These are phyloP conservation scores for Octodonta nipae DNA, from an alignment of 2,888 invertebrate species.

Conservation along the genomic window DNA sequence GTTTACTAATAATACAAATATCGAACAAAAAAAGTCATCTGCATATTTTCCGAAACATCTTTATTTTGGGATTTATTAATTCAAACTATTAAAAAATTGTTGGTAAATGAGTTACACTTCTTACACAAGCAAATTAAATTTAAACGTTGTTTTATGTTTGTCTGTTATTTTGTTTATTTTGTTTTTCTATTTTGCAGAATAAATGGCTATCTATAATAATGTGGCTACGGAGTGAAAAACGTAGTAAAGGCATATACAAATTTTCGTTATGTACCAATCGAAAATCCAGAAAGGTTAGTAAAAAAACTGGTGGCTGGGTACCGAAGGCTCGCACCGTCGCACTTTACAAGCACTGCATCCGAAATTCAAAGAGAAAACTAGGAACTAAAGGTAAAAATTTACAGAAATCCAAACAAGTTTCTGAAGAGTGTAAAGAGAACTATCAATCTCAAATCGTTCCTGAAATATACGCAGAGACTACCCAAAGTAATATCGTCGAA, in stretches of 20 bases:
- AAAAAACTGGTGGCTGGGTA: constrained; percentile 21
- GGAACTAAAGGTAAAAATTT: constrained; percentile 8
- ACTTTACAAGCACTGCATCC: constrained; percentile 19
- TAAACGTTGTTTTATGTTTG: no score
- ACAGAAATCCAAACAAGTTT: constrained; percentile 11
- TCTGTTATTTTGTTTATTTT: no score
- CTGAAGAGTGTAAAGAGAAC: constrained; percentile 31
- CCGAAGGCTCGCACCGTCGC: constrained; percentile 20
- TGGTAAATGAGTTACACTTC: no score
- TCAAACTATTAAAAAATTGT: no score
- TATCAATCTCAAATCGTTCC: constrained; percentile 32
- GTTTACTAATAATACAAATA: no score
- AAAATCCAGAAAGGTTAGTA: constrained; percentile 19
- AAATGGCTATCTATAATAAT: constrained; percentile 33
- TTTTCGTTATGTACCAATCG: constrained; percentile 24
- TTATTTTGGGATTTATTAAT: no score
- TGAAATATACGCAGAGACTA: constrained; percentile 22
- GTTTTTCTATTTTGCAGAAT: constrained; percentile 13
- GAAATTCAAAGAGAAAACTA: constrained; percentile 15
- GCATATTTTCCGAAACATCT: no score
- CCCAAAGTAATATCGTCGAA: constrained; percentile 4
- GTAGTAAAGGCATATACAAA: constrained; percentile 42
- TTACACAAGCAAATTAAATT: no score
- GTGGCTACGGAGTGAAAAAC: constrained; percentile 57
- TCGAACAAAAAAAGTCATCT: no score